Evolutionary conservation across 2,113 vertebrate species (phyloP).

Genomic region (Poeciliopsis occidentalis): DNA sequence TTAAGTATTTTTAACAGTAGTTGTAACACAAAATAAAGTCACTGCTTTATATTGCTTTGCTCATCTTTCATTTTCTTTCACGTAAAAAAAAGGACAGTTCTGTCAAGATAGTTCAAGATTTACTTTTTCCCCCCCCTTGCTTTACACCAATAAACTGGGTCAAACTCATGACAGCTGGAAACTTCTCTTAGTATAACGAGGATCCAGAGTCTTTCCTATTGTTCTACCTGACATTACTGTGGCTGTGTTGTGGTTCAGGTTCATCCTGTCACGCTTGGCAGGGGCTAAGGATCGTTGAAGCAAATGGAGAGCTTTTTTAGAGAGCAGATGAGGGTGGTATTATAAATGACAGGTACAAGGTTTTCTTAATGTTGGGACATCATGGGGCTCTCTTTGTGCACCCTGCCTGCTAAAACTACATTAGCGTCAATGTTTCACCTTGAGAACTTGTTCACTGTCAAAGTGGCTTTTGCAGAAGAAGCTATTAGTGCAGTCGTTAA

Average conservation of each 20-base stretch:
- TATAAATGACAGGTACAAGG: conserved; percentile 52
- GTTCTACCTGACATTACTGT: conserved; percentile 23
- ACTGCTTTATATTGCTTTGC: conserved; percentile 2
- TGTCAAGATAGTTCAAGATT: conserved; percentile 54
- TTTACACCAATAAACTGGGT: conserved; percentile 44
- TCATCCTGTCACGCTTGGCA: conserved; percentile 33
- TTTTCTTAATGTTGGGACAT: conserved; percentile 53
- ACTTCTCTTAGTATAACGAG: conserved; percentile 51
- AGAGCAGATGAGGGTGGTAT: conserved; percentile 36
- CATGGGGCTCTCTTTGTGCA: conserved; percentile 22
- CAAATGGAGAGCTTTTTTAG: conserved; percentile 42
- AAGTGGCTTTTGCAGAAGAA: conserved; percentile 53
- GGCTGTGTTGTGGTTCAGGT: conserved; percentile 18
- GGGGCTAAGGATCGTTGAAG: conserved; percentile 33
- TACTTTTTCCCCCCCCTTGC: conserved; percentile 24
- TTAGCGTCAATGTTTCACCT: conserved; percentile 58
- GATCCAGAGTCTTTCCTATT: conserved; percentile 26
- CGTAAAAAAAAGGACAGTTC: conserved; percentile 29
- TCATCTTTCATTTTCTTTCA: conserved; percentile 9
- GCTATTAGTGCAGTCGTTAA: conserved; percentile 60
- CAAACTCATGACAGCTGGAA: conserved; percentile 34
- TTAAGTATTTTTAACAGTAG: no score
- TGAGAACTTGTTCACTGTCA: conserved; percentile 62
- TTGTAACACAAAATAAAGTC: neutral
- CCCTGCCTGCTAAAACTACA: conserved; percentile 35